Base-by-base conservation (phyloP, 2,797 vertebrate species). In the Spinus olivaceus region DNA sequence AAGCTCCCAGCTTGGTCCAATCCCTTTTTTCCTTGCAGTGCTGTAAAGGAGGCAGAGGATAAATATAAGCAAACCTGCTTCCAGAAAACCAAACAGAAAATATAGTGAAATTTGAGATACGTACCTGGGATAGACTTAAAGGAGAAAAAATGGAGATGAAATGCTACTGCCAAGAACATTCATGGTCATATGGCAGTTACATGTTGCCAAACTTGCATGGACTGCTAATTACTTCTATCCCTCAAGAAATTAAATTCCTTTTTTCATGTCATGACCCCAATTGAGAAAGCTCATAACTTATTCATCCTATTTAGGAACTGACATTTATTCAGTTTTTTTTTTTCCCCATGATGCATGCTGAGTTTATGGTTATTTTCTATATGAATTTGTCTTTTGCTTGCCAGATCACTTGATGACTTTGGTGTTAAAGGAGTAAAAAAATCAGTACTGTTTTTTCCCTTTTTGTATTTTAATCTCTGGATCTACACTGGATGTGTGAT, bases 1-100 rank as follows among this genome's bases (percentile, higher is more conserved):
- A 96, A 83, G 86, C 95, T 76, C 98, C 99, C 92, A 99, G 95
- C 93, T 96, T 98, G 67, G 72, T 92, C 99, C 99, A 99, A 96
- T 99, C 98, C 60, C 97, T 96, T 86, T 98, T 98, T 94, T 98
- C 98, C 95, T 97, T 98, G 97, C 98, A 99, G 77, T 98, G 97
- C 99, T 99, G 97, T 12, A 28, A 82, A 96, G 90, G 78, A 92
- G 53, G 83, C 17, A 87, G 92, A 51, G 61, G 63, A 88, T 23
- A 94, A 94, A 94, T 14, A 28, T 46, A 76, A 78, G n/a, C 4
- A 8, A 77, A 74, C 6, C 27, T 56, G 30, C 18, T 88, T 71
- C 63, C n/a, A 85, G 39, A 86, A 78, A 30, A 86, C 9, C 12
- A n/a, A 53, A 80, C 13, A 89, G 56, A 77, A 92, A 79, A 78